A percentile compares a stretch with the other conserved stretches of the same genome.
These are phyloP conservation scores for Lasiurus cinereus DNA, from an alignment of 2,113 vertebrate species.

Conservation along the genomic window DNA sequence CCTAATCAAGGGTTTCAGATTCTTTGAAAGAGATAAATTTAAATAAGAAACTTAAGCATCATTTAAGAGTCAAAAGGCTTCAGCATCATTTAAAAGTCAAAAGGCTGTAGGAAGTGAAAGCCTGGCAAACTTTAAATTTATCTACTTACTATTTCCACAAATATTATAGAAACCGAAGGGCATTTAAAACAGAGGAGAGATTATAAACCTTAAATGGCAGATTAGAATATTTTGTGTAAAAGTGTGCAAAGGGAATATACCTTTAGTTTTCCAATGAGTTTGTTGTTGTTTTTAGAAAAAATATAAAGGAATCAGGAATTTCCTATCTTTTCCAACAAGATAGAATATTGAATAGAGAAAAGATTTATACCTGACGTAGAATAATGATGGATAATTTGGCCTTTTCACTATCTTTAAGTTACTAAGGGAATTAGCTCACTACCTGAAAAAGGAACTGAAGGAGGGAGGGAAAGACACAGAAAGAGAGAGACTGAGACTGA, in stretches of 20 bases:
- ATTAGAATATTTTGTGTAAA: background rate
- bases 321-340: background rate
- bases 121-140: fast-evolving
- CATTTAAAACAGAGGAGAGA: background rate
- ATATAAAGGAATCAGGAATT: background rate
- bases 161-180: background rate
- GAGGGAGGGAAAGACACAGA: background rate
- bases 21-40: background rate
- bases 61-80: background rate
- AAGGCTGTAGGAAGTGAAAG: background rate
- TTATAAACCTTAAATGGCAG: background rate
- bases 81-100: background rate
- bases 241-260: background rate
- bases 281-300: background rate
- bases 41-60: background rate
- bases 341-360: background rate
- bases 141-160: background rate
- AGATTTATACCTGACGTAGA: background rate
- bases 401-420: background rate
- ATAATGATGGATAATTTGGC: background rate
- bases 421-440: background rate
- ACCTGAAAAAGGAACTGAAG: background rate
- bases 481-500: background rate
- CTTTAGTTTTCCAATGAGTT: background rate
- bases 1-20: background rate